Evolutionary conservation across 23 tunicate genomes (phyloP), one percentile per base, ranked within the genome.

Genomic region (Phallusia fumigata): DNA sequence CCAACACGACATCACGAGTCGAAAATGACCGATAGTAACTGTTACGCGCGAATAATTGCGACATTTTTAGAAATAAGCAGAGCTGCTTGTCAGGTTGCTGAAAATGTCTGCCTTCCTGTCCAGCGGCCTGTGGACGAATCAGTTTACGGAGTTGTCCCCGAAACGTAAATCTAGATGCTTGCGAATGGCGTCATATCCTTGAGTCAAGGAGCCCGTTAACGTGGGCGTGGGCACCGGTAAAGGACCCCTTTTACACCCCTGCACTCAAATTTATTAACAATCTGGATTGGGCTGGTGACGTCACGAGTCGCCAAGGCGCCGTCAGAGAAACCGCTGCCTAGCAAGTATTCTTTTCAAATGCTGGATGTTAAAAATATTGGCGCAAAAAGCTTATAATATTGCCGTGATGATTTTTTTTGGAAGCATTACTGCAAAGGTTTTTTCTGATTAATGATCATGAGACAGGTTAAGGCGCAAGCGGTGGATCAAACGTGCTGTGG

Each of bases 161-260:
- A 58, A 58, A 24, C 16, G 69, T 58, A 58, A 58, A 58, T 58
- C 28, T 58, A 58, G 69, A 58, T 21, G 69, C 26, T 22, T 24
- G 8, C 69, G 69, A 22, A 58, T 58, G 69, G 69, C 69, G 69
- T 58, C 69, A 58, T 58, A 58, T 58, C 69, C 69, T 58, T 58
- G 16, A 58, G 28, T 58, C 28, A 22, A 24, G 28, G 69, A 22
- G 26, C 28, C 26, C 13, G 15, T 58, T 58, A 1, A 58, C 69
- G 69, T 58, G 69, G 69, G 69, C 69, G 69, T 58, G 69, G 69
- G 69, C 28, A 58, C 3, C 2, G 69, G 26, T 15, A n/a, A 13
- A 13, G 58, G 18, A 51, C 2, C 69, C 69, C 13, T 24, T 58
- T 40, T 16, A 22, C 28, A 13, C 69, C 18, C 15, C 69, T 58